A percentile compares a stretch with the other conserved stretches of the same genome.
Evolutionary conservation across 2,888 invertebrate genomes (phyloP).

Genomic region (Ochlodes sylvanus): DNA sequence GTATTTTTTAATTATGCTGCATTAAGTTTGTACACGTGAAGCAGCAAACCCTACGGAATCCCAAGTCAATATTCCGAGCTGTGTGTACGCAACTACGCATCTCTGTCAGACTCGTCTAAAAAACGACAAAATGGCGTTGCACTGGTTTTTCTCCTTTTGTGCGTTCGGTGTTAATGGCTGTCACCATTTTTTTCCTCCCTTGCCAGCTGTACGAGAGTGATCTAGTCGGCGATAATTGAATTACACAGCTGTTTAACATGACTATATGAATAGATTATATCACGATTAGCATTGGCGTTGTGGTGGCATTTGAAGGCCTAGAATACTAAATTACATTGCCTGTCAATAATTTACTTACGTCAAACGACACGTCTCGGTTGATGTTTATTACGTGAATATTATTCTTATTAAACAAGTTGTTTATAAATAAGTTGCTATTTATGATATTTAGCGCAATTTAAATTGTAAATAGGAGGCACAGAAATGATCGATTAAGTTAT

Average conservation of each 20-base stretch:
- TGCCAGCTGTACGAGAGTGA: conserved; percentile 47
- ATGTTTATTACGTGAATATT: neutral
- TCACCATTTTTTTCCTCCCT: conserved; percentile 52
- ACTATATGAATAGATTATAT: conserved; percentile 18
- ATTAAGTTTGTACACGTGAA: too few species aligned
- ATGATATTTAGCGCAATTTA: neutral
- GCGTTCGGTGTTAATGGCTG: conserved; percentile 48
- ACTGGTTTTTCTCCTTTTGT: conserved; percentile 49
- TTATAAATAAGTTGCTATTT: neutral
- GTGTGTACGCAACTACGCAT: conserved; percentile 25
- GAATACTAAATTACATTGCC: neutral
- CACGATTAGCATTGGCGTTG: conserved; percentile 9
- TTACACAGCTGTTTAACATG: conserved; percentile 26
- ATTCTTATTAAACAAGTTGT: neutral
- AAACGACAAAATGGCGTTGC: conserved; percentile 42
- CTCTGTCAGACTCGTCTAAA: conserved; percentile 25
- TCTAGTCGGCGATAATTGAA: conserved; percentile 44
- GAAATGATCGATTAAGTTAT: too few species aligned
- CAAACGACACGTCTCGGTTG: neutral
- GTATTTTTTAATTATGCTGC: too few species aligned
- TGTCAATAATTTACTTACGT: neutral
- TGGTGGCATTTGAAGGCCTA: conserved; percentile 3
- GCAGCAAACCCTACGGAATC: neutral
- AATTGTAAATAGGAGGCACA: neutral
- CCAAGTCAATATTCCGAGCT: conserved; percentile 19